These are phyloP conservation scores for Megalops cyprinoides DNA, from an alignment of 2,797 vertebrate genomes.

Conservation along the genomic window DNA sequence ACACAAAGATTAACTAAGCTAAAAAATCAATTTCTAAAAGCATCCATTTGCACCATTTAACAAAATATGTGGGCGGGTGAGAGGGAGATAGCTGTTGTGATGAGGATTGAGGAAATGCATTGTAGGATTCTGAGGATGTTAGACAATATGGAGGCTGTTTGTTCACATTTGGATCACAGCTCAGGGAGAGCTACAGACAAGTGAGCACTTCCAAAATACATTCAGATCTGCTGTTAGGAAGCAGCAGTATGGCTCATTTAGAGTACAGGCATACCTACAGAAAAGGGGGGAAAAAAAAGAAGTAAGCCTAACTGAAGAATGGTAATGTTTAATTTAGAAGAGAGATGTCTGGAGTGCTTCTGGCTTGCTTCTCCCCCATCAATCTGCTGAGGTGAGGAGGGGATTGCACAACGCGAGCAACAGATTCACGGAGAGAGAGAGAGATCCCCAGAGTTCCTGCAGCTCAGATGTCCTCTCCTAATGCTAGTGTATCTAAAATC, in stretches of 20 bases:
- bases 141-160: constrained; percentile 20
- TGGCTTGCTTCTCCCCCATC: background rate
- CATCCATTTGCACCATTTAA: constrained; percentile 55
- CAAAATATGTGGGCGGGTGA: constrained; percentile 33
- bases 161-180: constrained; percentile 42
- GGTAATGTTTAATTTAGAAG: constrained; percentile 11
- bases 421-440: constrained; percentile 25
- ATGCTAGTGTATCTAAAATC: constrained; percentile 31
- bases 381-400: background rate
- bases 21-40: constrained; percentile 60
- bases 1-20: constrained; percentile 58
- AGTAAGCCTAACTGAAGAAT: background rate
- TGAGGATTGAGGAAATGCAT: constrained; percentile 15
- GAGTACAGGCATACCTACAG: background rate
- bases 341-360: constrained; percentile 9
- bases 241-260: constrained; percentile 26
- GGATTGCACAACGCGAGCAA: constrained; percentile 10
- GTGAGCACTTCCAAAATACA: background rate
- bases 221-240: background rate
- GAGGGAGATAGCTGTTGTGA: constrained; percentile 31
- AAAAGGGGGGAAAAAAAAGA: background rate
- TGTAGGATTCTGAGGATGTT: constrained; percentile 16
- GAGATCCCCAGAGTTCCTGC: constrained; percentile 19
- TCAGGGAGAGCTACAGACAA: constrained; percentile 28
- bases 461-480: constrained; percentile 19